Conservation (phyloP, 2,113 vertebrate genomes). For the Meriones unguiculatus region DNA sequence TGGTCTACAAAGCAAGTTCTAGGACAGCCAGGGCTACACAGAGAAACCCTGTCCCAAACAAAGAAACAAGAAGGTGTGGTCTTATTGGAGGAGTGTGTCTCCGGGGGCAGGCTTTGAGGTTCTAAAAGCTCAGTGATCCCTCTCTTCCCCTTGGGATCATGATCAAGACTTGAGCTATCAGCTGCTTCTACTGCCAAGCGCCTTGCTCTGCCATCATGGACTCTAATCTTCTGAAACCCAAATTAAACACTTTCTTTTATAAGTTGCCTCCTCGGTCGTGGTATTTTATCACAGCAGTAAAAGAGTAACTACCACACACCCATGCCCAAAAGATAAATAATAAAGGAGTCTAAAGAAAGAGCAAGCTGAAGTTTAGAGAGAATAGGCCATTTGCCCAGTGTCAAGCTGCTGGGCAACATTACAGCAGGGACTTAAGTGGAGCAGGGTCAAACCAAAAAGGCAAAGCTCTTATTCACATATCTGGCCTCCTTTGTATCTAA, state of each 20-base stretch:
- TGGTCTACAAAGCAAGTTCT: neutral
- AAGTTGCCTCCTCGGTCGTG: neutral
- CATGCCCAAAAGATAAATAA: neutral
- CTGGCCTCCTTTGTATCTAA: slow-evolving; percentile 12
- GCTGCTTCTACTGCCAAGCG: neutral
- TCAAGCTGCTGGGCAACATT: neutral
- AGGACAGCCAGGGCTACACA: neutral
- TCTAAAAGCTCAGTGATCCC: neutral
- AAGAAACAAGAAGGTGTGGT: neutral
- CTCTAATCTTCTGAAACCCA: neutral
- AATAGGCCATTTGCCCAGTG: neutral
- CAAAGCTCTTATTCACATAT: slow-evolving; percentile 1
- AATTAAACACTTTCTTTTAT: neutral
- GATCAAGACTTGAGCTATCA: neutral
- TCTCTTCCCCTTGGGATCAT: neutral
- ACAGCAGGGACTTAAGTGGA: neutral
- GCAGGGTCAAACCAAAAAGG: slow-evolving; percentile 5
- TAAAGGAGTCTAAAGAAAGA: neutral
- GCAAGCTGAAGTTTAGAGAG: slow-evolving; percentile 24
- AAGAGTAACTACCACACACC: neutral
- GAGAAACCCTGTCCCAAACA: neutral
- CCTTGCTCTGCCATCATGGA: neutral
- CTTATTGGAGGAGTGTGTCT: neutral
- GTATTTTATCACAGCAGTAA: neutral
- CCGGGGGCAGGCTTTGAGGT: neutral